phyloP scores from a whole-genome alignment of 2,888 invertebrate species.

The Drosophila recens region DNA sequence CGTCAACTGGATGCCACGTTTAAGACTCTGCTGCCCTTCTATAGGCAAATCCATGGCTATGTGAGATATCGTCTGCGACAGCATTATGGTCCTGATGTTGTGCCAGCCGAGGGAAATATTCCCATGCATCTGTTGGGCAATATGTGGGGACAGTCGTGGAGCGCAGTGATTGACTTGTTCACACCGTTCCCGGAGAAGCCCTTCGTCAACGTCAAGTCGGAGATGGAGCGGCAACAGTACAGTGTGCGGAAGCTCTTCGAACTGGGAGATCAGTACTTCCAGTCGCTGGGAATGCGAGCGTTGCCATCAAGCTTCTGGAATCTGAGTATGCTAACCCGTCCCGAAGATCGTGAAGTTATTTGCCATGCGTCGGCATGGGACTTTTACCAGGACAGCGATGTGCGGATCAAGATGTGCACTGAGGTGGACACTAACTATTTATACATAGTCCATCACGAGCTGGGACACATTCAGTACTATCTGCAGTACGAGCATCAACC shows the following conservation, averaged over 20 bases:
- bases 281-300: slow-evolving; percentile 91
- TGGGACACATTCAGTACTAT: slow-evolving; percentile 90
- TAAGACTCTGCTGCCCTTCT: slow-evolving; percentile 91
- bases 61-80: slow-evolving; percentile 89
- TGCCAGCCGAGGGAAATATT: slow-evolving; percentile 89
- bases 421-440: slow-evolving; percentile 86
- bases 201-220: slow-evolving; percentile 89
- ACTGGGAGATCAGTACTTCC: slow-evolving; percentile 93
- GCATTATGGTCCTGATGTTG: slow-evolving; percentile 89
- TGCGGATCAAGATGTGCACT: slow-evolving; percentile 90
- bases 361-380: slow-evolving; percentile 97
- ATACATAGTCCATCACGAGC: slow-evolving; percentile 88
- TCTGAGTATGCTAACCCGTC: slow-evolving; percentile 92
- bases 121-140: slow-evolving; percentile 92
- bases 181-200: slow-evolving; percentile 90
- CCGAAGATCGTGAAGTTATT: slow-evolving; percentile 89
- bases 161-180: slow-evolving; percentile 86
- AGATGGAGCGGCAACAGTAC: slow-evolving; percentile 90
- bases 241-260: slow-evolving; percentile 92
- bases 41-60: slow-evolving; percentile 93
- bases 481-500: slow-evolving; percentile 88
- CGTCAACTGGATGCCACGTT: slow-evolving; percentile 89
- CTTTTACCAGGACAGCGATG: slow-evolving; percentile 92
- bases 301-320: slow-evolving; percentile 93
- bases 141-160: slow-evolving; percentile 94